A percentile compares a stretch with the other conserved stretches of the same genome.
Conservation (phyloP, 2,888 invertebrate species). For the Agrilus cyanescens region DNA sequence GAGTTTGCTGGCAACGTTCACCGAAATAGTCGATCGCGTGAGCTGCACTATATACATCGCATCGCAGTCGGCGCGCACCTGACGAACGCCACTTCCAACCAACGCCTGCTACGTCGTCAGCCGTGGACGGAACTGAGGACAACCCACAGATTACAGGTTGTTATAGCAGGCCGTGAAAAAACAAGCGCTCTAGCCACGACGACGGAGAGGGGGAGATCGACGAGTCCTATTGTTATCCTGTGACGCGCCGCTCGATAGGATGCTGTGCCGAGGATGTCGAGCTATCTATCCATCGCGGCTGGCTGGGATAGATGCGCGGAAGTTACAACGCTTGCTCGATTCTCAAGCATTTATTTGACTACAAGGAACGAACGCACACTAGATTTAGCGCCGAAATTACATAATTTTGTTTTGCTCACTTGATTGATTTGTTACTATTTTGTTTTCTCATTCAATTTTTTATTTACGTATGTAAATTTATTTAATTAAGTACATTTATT, state of each 20-base stretch:
- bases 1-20: conserved; percentile 16
- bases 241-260: conserved; percentile 3
- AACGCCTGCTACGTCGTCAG: conserved; percentile 8
- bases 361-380: neutral
- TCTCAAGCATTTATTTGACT: neutral
- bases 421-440: no score
- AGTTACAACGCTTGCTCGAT: no score
- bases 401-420: no score
- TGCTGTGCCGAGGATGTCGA: conserved; percentile 10
- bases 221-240: conserved; percentile 23
- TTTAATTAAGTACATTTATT: no score
- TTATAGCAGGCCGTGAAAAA: conserved; percentile 34
- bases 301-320: neutral
- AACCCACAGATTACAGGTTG: conserved; percentile 32
- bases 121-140: conserved; percentile 18
- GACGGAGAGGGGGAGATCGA: conserved; percentile 20
- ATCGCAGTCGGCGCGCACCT: conserved; percentile 17
- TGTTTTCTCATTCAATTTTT: no score
- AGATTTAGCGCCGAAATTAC: no score
- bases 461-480: no score
- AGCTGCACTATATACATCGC: conserved; percentile 20
- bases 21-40: conserved; percentile 15
- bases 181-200: conserved; percentile 25
- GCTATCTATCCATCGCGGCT: neutral
- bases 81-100: conserved; percentile 7